Percentiles rank a stretch among this genome's conserved stretches.
phyloP scores from a whole-genome alignment of 2,888 invertebrate genomes.

The Panopea generosa region DNA sequence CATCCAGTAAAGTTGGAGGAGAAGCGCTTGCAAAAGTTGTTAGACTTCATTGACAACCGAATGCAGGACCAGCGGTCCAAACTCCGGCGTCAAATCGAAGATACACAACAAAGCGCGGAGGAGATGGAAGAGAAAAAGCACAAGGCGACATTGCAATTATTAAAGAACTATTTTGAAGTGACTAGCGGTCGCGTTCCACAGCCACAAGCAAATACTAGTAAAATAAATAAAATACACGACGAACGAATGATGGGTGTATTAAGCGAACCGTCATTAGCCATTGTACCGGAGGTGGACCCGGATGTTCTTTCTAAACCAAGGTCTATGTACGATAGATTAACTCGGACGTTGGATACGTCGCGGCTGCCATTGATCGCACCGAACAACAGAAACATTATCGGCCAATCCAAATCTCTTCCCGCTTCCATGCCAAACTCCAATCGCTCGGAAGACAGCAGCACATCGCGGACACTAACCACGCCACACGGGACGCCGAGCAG shows the following conservation, averaged over 20 bases:
- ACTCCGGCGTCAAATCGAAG: conserved; percentile 54
- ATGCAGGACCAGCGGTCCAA: conserved; percentile 55
- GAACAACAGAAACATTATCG: conserved; percentile 36
- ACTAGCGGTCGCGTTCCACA: conserved; percentile 49
- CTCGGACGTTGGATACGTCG: conserved; percentile 50
- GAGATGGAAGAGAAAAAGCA: conserved; percentile 57
- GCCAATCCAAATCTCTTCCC: conserved; percentile 45
- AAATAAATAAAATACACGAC: conserved; percentile 49
- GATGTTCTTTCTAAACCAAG: conserved; percentile 55
- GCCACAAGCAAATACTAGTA: conserved; percentile 1
- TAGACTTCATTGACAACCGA: conserved; percentile 59
- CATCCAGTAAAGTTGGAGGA: conserved; percentile 54
- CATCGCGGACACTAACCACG: conserved; percentile 23
- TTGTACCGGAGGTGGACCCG: conserved; percentile 60
- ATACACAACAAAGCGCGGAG: conserved; percentile 58
- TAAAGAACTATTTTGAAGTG: conserved; percentile 63
- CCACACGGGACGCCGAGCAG: conserved; percentile 43
- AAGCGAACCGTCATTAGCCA: conserved; percentile 59
- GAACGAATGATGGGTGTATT: conserved; percentile 57
- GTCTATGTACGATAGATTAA: conserved; percentile 60
- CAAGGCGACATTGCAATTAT: conserved; percentile 54
- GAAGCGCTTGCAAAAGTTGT: conserved; percentile 49
- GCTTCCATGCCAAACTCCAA: conserved; percentile 49
- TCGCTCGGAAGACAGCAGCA: conserved; percentile 33
- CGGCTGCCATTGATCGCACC: conserved; percentile 51